Evolutionary conservation across 1,140 invertebrate genomes (phyloP), one percentile per base, ranked within the genome.

Genomic region (Catajapyx aquilonaris): DNA sequence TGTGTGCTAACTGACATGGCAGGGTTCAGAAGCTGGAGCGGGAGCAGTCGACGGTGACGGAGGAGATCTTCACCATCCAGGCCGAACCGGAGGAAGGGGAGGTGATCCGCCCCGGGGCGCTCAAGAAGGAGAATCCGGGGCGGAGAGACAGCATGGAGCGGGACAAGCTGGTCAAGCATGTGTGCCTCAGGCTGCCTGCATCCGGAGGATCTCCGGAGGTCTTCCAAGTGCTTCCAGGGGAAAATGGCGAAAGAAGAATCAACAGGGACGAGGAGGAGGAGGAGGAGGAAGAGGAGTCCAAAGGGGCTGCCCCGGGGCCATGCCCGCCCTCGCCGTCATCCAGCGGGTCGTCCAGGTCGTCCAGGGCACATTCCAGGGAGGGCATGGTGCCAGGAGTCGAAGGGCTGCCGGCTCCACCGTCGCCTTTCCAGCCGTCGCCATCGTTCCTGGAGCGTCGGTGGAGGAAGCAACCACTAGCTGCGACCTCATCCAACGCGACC

Each of bases 271-370:
- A 32, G 2, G 43, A 35, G 15, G 38, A 43, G 10, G 35, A 42
- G 10, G 39, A 45, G 11, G 38, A 33, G 20, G 34, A 32, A 7
- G 22, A 39, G 13, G 36, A 25, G 4, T 36, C 20, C 2, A 17
- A 34, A 2, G 4, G 25, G 4, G 18, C n/a, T 11, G 41, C 22
- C 18, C 38, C 33, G 23, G 34, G 21, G 21, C 41, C 28, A 38
- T 38, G 19, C 34, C 42, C 3, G 15, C 44, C 13, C 28, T 46
- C 9, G 39, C 41, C 17, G 41, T 45, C 31, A 46, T 39, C 20
- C 20, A n/a, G n/a, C n/a, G n/a, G n/a, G n/a, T n/a, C n/a, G n/a
- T n/a, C 44, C 2, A 35, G 34, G 20, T 20, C 31, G 9, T 31
- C 18, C 10, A 10, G 13, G 15, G 11, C n/a, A 30, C 7, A 20